Evolutionary conservation across 1,140 invertebrate genomes (phyloP), one percentile per base, ranked within the genome.

Genomic region (Limonius californicus): DNA sequence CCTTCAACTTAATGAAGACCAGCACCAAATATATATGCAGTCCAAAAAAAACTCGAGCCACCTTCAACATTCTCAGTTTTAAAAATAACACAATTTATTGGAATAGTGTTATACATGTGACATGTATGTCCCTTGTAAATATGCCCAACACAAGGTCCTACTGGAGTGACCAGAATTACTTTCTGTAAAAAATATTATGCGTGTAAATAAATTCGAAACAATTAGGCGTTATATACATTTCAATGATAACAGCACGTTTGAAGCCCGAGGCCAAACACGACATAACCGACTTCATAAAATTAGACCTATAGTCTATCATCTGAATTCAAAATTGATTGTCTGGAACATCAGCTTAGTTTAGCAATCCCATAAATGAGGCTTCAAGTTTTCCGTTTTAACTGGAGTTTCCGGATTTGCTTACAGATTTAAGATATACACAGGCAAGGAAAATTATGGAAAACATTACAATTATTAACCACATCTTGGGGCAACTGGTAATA

Each of bases 291-390:
- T 39, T 6, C 11, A 39, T 39, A 39, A 39, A 39, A 6, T 39
- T 11, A 2, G 35, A 39, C 35, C 35, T 2, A 2, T 39, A 12
- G n/a, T 39, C n/a, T 2, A 39, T 39, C 64, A 70, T 55, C 65
- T 78, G 56, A 74, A 73, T 68, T 64, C 70, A n/a, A n/a, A 53
- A 66, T 64, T 1, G 45, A 68, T 47, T 11, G 65, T 32, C 23
- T 64, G 14, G 62, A 67, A 32, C 43, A 60, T 30, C 16, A 61
- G 50, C 45, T 69, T 0, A 54, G 32, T 57, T 55, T 65, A 2
- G 59, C 78, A 79, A 56, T 74, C 77, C 12, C 68, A 75, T 53
- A 79, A 77, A 63, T 74, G 73, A 65, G 75, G 74, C 9, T 73
- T 76, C 14, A 79, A 77, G 65, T 64, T 77, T n/a, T 64, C 61